A percentile compares a stretch with the other conserved stretches of the same genome.
These are phyloP conservation scores for Gastracanthus pulcherrimus DNA, from an alignment of 2,888 invertebrate genomes.

Conservation along the genomic window DNA sequence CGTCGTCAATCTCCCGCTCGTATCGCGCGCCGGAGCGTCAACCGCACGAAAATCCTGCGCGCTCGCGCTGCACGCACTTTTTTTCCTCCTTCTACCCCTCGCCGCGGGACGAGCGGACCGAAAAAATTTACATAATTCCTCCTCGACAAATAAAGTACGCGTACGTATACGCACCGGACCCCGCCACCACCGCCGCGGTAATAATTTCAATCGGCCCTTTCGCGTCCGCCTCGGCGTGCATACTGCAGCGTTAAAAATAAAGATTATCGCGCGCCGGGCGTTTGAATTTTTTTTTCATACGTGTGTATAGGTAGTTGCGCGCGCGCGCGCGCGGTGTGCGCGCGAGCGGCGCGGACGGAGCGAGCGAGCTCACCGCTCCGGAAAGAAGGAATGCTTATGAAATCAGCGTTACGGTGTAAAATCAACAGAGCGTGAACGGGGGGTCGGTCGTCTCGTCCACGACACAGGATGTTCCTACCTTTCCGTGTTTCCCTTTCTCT, in stretches of 20 bases:
- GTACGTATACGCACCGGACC: neutral
- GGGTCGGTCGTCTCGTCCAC: slow-evolving; percentile 64
- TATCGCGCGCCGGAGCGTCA: slow-evolving; percentile 22
- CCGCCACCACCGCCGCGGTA: neutral
- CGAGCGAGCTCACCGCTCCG: slow-evolving; percentile 40
- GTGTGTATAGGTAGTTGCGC: neutral
- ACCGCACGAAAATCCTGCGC: slow-evolving; percentile 47
- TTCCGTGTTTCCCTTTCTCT: slow-evolving; percentile 66
- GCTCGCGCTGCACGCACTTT: neutral
- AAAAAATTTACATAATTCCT: slow-evolving; percentile 40
- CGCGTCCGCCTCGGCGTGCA: neutral
- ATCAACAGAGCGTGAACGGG: slow-evolving; percentile 68
- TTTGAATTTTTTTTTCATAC: slow-evolving; percentile 50
- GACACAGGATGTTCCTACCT: slow-evolving; percentile 69
- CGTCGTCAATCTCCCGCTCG: slow-evolving; percentile 36
- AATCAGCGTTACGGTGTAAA: slow-evolving; percentile 73
- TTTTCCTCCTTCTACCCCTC: too few species aligned
- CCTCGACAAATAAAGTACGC: slow-evolving; percentile 18
- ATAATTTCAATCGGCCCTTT: slow-evolving; percentile 27
- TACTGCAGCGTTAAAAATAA: slow-evolving; percentile 30
- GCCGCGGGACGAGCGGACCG: too few species aligned
- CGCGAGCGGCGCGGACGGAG: neutral
- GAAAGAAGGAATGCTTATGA: slow-evolving; percentile 69
- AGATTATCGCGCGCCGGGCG: slow-evolving; percentile 49
- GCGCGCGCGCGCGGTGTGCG: too few species aligned